phyloP scores from a whole-genome alignment of 2,888 invertebrate species.

The Tiphia femorata region DNA sequence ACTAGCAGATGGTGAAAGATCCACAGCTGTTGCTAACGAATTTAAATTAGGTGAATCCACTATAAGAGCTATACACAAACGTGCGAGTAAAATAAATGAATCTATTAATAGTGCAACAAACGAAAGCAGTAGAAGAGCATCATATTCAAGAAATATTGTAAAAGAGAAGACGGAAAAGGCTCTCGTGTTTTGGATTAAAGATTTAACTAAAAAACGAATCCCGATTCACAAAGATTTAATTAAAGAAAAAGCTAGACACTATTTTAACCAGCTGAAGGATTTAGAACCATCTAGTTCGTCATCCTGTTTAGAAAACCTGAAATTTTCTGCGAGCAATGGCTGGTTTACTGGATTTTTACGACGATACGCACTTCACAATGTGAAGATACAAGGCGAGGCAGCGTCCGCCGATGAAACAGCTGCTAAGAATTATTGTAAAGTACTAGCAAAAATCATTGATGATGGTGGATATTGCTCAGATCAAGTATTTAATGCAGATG shows the following conservation, averaged over 20 bases:
- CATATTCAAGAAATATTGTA: constrained; percentile 26
- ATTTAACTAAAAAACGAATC: constrained; percentile 37
- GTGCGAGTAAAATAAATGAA: constrained; percentile 28
- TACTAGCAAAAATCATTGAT: constrained; percentile 33
- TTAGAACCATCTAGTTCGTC: constrained; percentile 24
- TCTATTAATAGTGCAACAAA: constrained; percentile 18
- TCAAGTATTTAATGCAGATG: constrained; percentile 43
- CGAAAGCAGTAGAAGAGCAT: constrained; percentile 17
- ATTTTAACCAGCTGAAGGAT: constrained; percentile 26
- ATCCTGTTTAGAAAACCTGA: constrained; percentile 18
- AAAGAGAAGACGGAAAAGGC: constrained; percentile 30
- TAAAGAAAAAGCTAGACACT: constrained; percentile 30
- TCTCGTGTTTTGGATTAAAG: constrained; percentile 30
- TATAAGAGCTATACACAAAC: constrained; percentile 26
- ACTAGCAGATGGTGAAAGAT: constrained; percentile 23
- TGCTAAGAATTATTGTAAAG: constrained; percentile 19
- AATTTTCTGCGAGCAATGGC: constrained; percentile 32
- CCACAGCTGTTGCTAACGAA: constrained; percentile 26
- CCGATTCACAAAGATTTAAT: constrained; percentile 31
- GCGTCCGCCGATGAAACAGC: constrained; percentile 29
- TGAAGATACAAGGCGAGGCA: constrained; percentile 26
- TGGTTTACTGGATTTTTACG: constrained; percentile 30
- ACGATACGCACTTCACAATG: constrained; percentile 27
- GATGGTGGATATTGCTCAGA: constrained; percentile 39
- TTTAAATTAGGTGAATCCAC: constrained; percentile 30